A percentile compares a stretch with the other conserved stretches of the same genome.
phyloP scores from a whole-genome alignment of 2,888 invertebrate genomes.

The Athripsodes cinereus region DNA sequence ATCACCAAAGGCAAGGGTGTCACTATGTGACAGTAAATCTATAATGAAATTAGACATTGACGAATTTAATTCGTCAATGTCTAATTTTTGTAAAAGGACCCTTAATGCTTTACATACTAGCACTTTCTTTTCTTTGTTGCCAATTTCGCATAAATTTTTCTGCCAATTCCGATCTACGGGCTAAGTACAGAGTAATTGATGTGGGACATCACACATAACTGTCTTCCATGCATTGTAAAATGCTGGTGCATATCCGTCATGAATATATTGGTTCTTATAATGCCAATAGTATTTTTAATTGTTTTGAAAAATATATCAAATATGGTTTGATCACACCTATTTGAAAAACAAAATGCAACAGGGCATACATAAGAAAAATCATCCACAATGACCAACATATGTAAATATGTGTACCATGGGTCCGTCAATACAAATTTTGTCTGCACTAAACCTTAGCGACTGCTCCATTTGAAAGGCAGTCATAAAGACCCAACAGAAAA shows the following conservation, averaged over 20 bases:
- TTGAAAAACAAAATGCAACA: conserved; percentile 28
- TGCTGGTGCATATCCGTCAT: conserved; percentile 26
- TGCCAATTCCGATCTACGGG: conserved; percentile 28
- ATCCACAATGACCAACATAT: no score
- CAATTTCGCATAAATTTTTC: conserved; percentile 19
- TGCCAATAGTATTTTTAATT: conserved; percentile 4
- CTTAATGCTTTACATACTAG: conserved; percentile 24
- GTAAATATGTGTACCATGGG: no score
- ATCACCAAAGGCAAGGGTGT: conserved; percentile 23
- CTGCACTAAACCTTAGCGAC: conserved; percentile 27
- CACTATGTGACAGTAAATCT: conserved; percentile 14
- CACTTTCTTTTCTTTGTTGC: conserved; percentile 20
- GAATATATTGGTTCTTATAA: not conserved
- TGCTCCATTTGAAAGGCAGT: no score
- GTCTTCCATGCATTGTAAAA: conserved; percentile 27
- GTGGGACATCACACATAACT: conserved; percentile 21
- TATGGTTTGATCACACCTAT: conserved; percentile 19
- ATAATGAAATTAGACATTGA: conserved; percentile 7
- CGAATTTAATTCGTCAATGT: conserved; percentile 5
- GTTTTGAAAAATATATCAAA: conserved; percentile 20
- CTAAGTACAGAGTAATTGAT: conserved; percentile 27
- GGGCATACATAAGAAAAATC: no score
- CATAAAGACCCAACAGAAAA: no score
- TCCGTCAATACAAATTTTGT: conserved; percentile 26
- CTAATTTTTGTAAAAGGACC: conserved; percentile 16